These are phyloP conservation scores for Furcula furcula DNA, from an alignment of 2,888 invertebrate genomes.

Conservation along the genomic window DNA sequence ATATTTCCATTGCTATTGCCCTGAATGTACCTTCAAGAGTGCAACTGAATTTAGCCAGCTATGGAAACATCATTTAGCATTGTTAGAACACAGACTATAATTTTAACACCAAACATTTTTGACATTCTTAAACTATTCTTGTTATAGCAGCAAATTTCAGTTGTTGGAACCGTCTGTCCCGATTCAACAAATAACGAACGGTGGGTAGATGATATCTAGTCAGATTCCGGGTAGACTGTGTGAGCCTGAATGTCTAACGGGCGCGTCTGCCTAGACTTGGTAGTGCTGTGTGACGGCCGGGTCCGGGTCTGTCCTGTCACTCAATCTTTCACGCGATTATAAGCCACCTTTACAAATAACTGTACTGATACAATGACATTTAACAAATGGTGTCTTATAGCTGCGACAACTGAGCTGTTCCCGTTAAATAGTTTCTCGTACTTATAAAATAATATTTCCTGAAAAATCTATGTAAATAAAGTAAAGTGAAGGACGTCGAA, in stretches of 20 bases:
- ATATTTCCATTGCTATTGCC: too few relatives aligned
- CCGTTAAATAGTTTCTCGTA: too few relatives aligned
- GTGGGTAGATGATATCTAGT: slow-evolving; percentile 66
- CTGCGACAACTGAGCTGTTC: not conserved
- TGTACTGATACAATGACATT: slow-evolving; percentile 45
- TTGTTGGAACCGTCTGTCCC: slow-evolving; percentile 29
- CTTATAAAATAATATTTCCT: too few relatives aligned
- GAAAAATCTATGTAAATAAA: too few relatives aligned
- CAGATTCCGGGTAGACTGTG: slow-evolving; percentile 64
- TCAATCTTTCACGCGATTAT: slow-evolving; percentile 61
- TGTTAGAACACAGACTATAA: too few relatives aligned
- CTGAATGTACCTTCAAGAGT: too few relatives aligned
- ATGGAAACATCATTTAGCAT: too few relatives aligned
- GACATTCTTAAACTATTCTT: too few relatives aligned
- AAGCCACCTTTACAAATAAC: slow-evolving; percentile 52
- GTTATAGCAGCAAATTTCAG: slow-evolving; percentile 15
- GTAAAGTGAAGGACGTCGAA: too few relatives aligned
- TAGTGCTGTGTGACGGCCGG: slow-evolving; percentile 46
- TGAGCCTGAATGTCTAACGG: slow-evolving; percentile 72
- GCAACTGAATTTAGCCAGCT: too few relatives aligned
- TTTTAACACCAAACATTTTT: too few relatives aligned
- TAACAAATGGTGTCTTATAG: slow-evolving; percentile 43
- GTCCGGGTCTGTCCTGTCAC: slow-evolving; percentile 57
- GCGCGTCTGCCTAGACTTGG: slow-evolving; percentile 51
- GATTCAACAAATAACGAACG: slow-evolving; percentile 51